Base-by-base conservation (phyloP, 2,888 invertebrate genomes). In the Mythimna impura region DNA sequence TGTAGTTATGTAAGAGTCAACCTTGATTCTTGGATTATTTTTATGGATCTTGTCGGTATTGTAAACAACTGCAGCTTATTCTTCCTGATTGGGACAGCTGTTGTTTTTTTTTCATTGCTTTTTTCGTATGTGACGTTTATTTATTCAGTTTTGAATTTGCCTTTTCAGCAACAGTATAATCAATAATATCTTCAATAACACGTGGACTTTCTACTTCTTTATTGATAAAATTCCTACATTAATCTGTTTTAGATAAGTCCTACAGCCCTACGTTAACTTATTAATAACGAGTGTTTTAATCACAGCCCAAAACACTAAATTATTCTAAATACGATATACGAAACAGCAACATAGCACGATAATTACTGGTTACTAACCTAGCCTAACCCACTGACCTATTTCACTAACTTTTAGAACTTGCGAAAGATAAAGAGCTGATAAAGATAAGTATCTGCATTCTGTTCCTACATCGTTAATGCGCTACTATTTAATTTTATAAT, bases 21-120 rank as follows among this genome's bases (percentile, higher is more conserved):
- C 95, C 95, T 95, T 95, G 94, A 93, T 93, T 89, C 92, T 93
- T 92, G 79, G 79, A 91, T 88, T 94, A 93, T 93, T 93, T 93
- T 88, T 90, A 80, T 81, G 73, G 76, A 69, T 77, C 78, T 86
- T 79, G 81, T 86, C 66, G 52, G 61, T 88, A 88, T 87, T 89
- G 89, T 91, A 90, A 91, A 92, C 91, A 89, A 88, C 80, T 81
- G 76, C 76, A 81, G 78, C 84, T 73, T 78, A 70, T 85, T 84
- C 87, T 89, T 87, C 88, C 88, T 89, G 86, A 83, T 75, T 73
- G 66, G 52, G 50, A 68, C 57, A 60, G 57, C 66, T 57, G 54
- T 22, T 25, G 1, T 43, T 67, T 72, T 69, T n/a, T 25, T 70
- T 68, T 3, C 10, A 22, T 60, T 22, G n/a, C 22, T 36, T 70